Conservation (phyloP, 2,888 invertebrate species). For the Monoplex corrugatus region DNA sequence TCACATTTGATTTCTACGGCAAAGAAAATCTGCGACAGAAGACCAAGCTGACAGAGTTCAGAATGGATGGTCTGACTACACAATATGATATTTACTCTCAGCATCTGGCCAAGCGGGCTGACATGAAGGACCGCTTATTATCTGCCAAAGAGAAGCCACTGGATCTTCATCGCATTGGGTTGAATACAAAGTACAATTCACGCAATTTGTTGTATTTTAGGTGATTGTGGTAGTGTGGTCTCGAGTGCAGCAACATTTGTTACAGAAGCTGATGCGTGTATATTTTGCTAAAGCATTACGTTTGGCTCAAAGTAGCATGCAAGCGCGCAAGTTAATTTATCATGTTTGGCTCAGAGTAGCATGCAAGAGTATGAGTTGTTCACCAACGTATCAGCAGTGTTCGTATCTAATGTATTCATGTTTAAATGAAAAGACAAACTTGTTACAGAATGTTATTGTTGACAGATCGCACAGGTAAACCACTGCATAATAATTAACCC, state of each 20-base stretch:
- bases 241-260: neutral
- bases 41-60: conserved; percentile 60
- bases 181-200: conserved; percentile 47
- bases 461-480: too few species aligned
- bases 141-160: conserved; percentile 62
- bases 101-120: conserved; percentile 67
- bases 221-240: neutral
- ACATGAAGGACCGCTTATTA: conserved; percentile 71
- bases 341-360: neutral
- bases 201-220: conserved; percentile 55
- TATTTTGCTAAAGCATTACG: neutral
- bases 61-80: conserved; percentile 59
- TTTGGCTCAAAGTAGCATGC: neutral
- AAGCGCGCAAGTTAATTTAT: neutral
- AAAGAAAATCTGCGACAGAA: conserved; percentile 73
- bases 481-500: too few species aligned
- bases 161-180: conserved; percentile 58
- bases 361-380: too few species aligned
- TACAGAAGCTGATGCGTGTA: neutral
- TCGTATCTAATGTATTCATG: too few species aligned
- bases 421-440: too few species aligned
- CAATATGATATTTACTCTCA: conserved; percentile 65
- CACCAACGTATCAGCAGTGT: too few species aligned
- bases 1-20: conserved; percentile 75
- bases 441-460: too few species aligned